Evolutionary conservation across 2,797 vertebrate species (phyloP), one percentile per base, ranked within the genome.

Genomic region (Malacoraja senta): DNA sequence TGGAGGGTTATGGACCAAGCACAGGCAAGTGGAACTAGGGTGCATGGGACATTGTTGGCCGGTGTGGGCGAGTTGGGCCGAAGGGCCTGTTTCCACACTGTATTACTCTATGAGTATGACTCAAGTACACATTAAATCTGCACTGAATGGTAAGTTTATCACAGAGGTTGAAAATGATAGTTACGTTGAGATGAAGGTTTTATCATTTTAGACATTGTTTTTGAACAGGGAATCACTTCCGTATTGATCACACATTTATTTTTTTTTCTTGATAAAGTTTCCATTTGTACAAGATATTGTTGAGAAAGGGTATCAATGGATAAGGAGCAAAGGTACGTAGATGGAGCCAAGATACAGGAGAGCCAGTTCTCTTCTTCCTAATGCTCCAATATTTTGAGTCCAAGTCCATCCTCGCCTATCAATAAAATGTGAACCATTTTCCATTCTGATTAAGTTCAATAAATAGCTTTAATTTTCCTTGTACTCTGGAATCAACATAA

Each of bases 311-410:
- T 32, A 88, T 88, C 63, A 68, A 65, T 17, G 29, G 61, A 88
- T 68, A 68, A 65, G n/a, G 61, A 35, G 35, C 63, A 21, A 68
- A 88, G 63, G n/a, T 2, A 63, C 13, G n/a, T 32, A 35, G 35
- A 68, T 63, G 7, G 61, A 83, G 80, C 53, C 10, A 24, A 83
- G 44, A 17, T 78, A 78, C 13, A 35, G 44, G 65, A 8, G 15
- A 88, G 84, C 13, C n/a, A 88, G 84, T 65, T 68, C n/a, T 68
- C n/a, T 15, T 65, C n/a, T 32, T 88, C 63, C 84, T 88, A 35
- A 32, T 88, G 7, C 21, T 65, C 29, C 13, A 58, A 53, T 65
- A n/a, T 65, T 88, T 17, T n/a, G 8, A 32, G 58, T 88, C 63
- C 58, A 86, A 61, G 35, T 65, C 17, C 53, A 12, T n/a, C 13